Base-by-base conservation (phyloP, 1,140 invertebrate genomes). In the Chrysoperla carnea region DNA sequence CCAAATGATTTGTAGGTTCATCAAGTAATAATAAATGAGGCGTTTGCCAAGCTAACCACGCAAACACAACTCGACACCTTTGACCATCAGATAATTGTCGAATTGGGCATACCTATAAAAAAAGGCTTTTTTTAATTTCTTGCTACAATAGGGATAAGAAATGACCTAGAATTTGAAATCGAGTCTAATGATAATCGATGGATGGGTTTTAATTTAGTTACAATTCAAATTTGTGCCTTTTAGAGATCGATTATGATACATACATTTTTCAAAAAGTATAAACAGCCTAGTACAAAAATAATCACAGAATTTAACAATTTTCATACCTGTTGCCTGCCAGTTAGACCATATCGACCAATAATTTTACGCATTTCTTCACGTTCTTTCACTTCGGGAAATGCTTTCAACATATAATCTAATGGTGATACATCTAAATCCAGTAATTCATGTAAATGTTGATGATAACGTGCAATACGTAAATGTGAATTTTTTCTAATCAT, bases 281-380 rank as follows among this genome's bases (percentile, higher is more conserved):
- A n/a, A n/a, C 2, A 23, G 17, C 17, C 5, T 3, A 23, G 2
- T 5, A 23, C 17, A 23, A 23, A n/a, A 23, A 23, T 23, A 29
- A 29, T 40, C 28, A 40, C 17, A 11, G 13, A 12, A 36, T 28
- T n/a, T 9, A 42, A 23, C 23, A 4, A 42, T 35, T 41, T 29
- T 42, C 11, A 44, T 55, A 88, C 86, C 70, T 99, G 95, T 62
- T 98, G 93, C 53, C 90, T 75, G 5, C 93, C 95, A 13, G 93
- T 91, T 5, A 99, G 64, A 12, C 95, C 95, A 61, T 96, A 99
- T 45, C 94, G 73, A 4, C 96, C 96, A 55, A 99, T 94, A 48
- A 99, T 98, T 66, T 95, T 96, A 40, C 96, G 71, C 93, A 99
- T 99, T 60, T 98, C 94, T 67, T 99, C 96, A 29, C 83, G 78